phyloP scores from a whole-genome alignment of 2,888 invertebrate genomes.

The Mimas tiliae region DNA sequence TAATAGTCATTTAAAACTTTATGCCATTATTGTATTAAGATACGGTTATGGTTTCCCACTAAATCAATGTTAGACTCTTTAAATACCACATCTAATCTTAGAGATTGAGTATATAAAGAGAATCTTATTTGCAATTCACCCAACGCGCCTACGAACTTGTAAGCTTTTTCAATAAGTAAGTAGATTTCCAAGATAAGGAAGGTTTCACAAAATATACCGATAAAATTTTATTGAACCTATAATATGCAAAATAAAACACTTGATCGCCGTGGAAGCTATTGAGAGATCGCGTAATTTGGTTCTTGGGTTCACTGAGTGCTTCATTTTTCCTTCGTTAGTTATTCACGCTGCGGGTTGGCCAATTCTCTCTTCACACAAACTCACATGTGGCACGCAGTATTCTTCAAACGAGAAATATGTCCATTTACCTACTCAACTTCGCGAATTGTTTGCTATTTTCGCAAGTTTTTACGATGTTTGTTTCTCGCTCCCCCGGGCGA shows the following conservation, averaged over 20 bases:
- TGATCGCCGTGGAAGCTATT: slow-evolving; percentile 49
- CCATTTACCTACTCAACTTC: slow-evolving; percentile 61
- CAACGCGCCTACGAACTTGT: slow-evolving; percentile 43
- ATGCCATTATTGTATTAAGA: too few relatives aligned
- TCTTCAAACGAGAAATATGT: slow-evolving; percentile 59
- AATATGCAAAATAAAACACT: slow-evolving; percentile 60
- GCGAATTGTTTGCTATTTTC: slow-evolving; percentile 67
- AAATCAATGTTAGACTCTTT: neutral
- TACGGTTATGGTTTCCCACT: too few relatives aligned
- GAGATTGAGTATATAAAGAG: slow-evolving; percentile 21
- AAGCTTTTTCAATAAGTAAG: slow-evolving; percentile 50
- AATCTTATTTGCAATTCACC: slow-evolving; percentile 40
- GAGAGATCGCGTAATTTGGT: slow-evolving; percentile 47
- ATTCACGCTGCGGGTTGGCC: slow-evolving; percentile 44
- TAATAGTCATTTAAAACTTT: too few relatives aligned
- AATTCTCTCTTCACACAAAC: slow-evolving; percentile 40
- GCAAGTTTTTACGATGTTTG: slow-evolving; percentile 73
- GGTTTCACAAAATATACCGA: slow-evolving; percentile 50
- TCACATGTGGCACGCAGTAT: slow-evolving; percentile 48
- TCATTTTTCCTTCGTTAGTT: slow-evolving; percentile 61
- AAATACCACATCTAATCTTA: neutral
- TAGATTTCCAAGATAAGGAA: slow-evolving; percentile 48
- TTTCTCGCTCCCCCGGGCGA: slow-evolving; percentile 52
- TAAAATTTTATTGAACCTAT: slow-evolving; percentile 57
- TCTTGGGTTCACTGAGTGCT: slow-evolving; percentile 46